Base-by-base conservation (phyloP, 2,797 vertebrate genomes). In the Hipposideros larvatus region DNA sequence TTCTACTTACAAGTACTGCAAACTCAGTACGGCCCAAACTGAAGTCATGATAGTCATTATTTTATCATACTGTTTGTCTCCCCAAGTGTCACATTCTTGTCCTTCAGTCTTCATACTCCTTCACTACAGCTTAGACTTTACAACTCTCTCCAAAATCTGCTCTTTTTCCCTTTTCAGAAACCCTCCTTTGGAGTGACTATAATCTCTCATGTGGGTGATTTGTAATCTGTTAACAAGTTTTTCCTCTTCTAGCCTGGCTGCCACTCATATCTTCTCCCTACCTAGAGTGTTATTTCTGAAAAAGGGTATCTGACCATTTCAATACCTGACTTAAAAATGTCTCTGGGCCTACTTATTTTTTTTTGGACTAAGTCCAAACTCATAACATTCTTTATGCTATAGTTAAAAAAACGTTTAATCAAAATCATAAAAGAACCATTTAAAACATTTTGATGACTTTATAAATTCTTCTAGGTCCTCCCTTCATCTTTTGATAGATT, bases 361-460 rank as follows among this genome's bases (percentile, higher is more conserved):
- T 14, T 74, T 55, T 84, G 53, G 83, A 71, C 82, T 80, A 71
- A 95, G 46, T 83, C 68, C 24, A 57, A 61, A 95, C 28, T 82
- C 10, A 55, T n/a, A 74, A 19, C 31, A 41, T 87, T 34, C 22
- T 90, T 77, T 18, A 75, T 68, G 37, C 68, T 31, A 63, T 71
- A 15, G 86, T 86, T 82, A 87, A 63, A 90, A 90, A 90, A 71
- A 34, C 87, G 48, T 21, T 84, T 37, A 86, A 61, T 89, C 11
- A 41, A 34, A 71, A 43, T 63, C 37, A 59, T 55, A 65, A 96
- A 90, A 61, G 68, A 18, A 0, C 15, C 24, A 79, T 68, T 95
- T 74, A 18, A 88, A 93, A 16, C 4, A 24, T 79, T 77, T 78
- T 80, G 21, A 63, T 84, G 57, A 85, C 59, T 93, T 87, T 10